phyloP scores from a whole-genome alignment of 2,888 invertebrate genomes.

The Ophonus ardosiacus region DNA sequence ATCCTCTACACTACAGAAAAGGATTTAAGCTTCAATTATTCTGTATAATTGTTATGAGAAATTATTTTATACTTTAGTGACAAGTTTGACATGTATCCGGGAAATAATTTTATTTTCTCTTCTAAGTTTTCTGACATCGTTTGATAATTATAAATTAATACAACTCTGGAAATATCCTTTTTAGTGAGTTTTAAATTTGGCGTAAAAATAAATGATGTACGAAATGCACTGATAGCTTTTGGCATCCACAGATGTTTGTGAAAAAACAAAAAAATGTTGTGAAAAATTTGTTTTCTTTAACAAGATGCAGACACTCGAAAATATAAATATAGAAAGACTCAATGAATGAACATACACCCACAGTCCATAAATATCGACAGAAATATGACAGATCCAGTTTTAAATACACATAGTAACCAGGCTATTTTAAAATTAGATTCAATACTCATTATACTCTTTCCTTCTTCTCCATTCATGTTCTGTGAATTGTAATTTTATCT shows the following conservation, averaged over 20 bases:
- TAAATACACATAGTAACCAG: not conserved
- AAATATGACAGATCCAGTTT: not conserved
- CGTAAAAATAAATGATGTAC: constrained; percentile 31
- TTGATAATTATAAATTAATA: not conserved
- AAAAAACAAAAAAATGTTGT: constrained; percentile 29
- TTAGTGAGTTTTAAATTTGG: constrained; percentile 21
- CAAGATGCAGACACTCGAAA: not conserved
- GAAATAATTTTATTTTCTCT: constrained; percentile 1
- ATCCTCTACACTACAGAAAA: not conserved
- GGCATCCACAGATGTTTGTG: not conserved
- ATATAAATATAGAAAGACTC: not conserved
- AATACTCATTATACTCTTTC: not conserved
- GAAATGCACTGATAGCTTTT: constrained; percentile 31
- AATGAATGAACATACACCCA: not conserved
- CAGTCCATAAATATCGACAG: not conserved
- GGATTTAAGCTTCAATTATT: constrained; percentile 1
- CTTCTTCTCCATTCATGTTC: too few relatives aligned
- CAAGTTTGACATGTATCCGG: not conserved
- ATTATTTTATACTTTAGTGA: not conserved
- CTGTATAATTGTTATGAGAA: not conserved
- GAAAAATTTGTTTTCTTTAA: constrained; percentile 28
- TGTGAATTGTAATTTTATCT: too few relatives aligned
- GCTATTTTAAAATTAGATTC: not conserved
- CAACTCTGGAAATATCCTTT: constrained; percentile 8
- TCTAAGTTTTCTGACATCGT: not conserved